Base-by-base conservation (phyloP, 2,113 vertebrate genomes). In the Lipophrys pholis region DNA sequence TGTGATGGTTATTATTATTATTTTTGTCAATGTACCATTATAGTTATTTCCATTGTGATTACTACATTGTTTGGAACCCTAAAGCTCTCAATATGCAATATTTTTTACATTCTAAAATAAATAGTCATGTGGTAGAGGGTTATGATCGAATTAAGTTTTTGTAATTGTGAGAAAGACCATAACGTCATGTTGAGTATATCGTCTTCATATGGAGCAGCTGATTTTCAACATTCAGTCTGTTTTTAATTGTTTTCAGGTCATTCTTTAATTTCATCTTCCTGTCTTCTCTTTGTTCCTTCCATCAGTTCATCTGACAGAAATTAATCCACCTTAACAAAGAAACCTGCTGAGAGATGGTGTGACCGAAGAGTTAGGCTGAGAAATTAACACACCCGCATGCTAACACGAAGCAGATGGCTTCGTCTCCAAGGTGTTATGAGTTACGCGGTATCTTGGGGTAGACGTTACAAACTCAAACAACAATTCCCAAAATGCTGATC, bases 391-490 rank as follows among this genome's bases (percentile, higher is more conserved):
- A 46, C 59, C n/a, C 3, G 11, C 49, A 54, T 6, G 0, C 55
- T 73, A 79, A 85, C 73, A 51, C 46, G 86, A 87, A 90, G 73
- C 92, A 91, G 78, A 91, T 88, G 87, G 53, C 51, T 63, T 41
- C 17, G 30, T 64, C 72, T 45, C 38, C 30, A 11, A 60, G 48
- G 39, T 66, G 48, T 70, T 57, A 59, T 71, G 53, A 75, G 60
- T 76, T 75, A 30, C 68, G 80, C 65, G 60, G 57, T 62, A 55
- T 59, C 81, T 70, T 65, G 0, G 41, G 2, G 59, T 71, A 80
- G 72, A 58, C 56, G 67, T 72, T 81, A 70, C 48, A 78, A 81
- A 73, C 73, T 72, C 57, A 67, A 78, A 49, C 68, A 80, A 73
- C 80, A 65, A 48, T 71, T 76, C 82, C 69, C 67, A 8, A 81